These are phyloP conservation scores for Aculops lycopersici DNA, from an alignment of 1,140 invertebrate species.

Conservation along the genomic window DNA sequence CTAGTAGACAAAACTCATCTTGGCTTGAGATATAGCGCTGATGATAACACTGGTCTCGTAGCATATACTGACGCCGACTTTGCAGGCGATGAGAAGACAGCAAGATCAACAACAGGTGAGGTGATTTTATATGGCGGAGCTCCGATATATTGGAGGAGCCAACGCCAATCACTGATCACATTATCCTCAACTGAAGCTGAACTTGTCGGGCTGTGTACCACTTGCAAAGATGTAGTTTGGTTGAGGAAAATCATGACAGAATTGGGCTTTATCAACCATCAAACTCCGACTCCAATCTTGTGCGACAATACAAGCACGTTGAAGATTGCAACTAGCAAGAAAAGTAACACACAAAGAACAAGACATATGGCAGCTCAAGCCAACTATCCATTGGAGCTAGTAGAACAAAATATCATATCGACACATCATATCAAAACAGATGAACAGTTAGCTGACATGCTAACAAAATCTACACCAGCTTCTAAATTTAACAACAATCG, in stretches of 20 bases:
- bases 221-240: constrained; percentile 14
- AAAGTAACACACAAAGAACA: not conserved
- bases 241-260: constrained; percentile 6
- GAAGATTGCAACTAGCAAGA: constrained; percentile 7
- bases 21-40: not conserved
- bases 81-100: not conserved
- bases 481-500: not conserved
- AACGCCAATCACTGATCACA: constrained; percentile 5
- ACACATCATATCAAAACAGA: not conserved
- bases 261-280: not conserved
- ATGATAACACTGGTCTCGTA: not conserved
- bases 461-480: not conserved
- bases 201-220: constrained; percentile 13
- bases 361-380: not conserved
- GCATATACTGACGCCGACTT: constrained; percentile 1
- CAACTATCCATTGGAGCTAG: not conserved
- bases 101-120: constrained; percentile 14
- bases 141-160: constrained; percentile 9
- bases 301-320: constrained; percentile 12
- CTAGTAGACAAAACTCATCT: constrained; percentile 12
- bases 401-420: not conserved
- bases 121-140: constrained; percentile 13
- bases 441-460: not conserved
- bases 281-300: constrained; percentile 3
- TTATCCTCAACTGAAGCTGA: constrained; percentile 8